Percentiles rank a stretch among this genome's conserved stretches.
phyloP scores from a whole-genome alignment of 2,797 vertebrate species.

The Tinamus major region DNA sequence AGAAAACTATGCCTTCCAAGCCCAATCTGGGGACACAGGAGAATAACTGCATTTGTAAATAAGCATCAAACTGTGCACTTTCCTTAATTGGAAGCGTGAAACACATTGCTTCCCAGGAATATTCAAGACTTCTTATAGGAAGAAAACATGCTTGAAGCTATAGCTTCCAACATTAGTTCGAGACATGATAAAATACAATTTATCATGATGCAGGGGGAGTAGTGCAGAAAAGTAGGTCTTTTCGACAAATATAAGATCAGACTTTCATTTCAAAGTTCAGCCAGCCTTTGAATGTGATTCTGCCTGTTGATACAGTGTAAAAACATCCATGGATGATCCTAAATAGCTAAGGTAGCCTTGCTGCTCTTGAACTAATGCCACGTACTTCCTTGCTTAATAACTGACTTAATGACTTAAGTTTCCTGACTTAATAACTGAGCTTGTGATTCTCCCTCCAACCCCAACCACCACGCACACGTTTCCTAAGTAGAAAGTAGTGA shows the following conservation, averaged over 20 bases:
- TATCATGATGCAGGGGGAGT: not conserved
- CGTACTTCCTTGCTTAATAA: not conserved
- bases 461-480: not conserved
- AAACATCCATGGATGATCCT: not conserved
- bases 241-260: not conserved
- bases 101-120: not conserved
- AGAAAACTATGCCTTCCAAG: not conserved
- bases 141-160: not conserved
- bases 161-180: not conserved
- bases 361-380: not conserved
- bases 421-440: not conserved
- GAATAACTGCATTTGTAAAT: not conserved
- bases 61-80: not conserved
- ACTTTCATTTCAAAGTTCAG: not conserved
- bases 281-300: not conserved
- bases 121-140: not conserved
- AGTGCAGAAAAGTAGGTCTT: not conserved
- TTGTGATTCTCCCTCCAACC: not conserved
- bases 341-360: not conserved
- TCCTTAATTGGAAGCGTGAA: not conserved
- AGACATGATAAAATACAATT: not conserved
- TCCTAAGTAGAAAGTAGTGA: not conserved
- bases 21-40: not conserved
- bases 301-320: not conserved
- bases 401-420: not conserved